Conservation (phyloP, 2,113 vertebrate species). For the Lathamus discolor region DNA sequence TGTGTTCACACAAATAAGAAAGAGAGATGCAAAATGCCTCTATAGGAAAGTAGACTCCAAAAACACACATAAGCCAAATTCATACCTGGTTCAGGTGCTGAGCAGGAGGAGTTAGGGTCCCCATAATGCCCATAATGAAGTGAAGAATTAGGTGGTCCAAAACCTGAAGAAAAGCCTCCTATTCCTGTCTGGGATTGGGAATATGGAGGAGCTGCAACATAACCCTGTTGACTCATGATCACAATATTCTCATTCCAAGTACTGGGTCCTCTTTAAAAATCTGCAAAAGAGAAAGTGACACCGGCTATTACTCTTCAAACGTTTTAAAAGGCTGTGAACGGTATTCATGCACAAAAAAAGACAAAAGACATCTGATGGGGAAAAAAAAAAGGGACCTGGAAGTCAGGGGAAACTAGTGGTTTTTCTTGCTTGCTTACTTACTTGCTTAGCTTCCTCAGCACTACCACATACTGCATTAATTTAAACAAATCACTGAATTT, state of each 20-base stretch:
- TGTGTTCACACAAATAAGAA: background rate
- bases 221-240: constrained; percentile 95
- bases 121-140: constrained; percentile 86
- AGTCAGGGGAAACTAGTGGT: background rate
- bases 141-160: constrained; percentile 74
- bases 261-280: background rate
- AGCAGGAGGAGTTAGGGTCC: constrained; percentile 71
- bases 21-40: background rate
- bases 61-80: background rate
- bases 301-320: background rate
- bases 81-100: constrained; percentile 80
- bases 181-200: constrained; percentile 91
- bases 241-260: constrained; percentile 62
- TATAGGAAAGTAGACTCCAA: background rate
- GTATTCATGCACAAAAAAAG: background rate
- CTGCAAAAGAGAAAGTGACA: constrained; percentile 44
- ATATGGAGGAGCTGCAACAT: constrained; percentile 89
- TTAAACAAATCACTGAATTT: background rate
- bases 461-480: background rate
- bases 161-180: constrained; percentile 82
- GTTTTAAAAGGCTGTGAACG: background rate
- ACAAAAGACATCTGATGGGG: background rate
- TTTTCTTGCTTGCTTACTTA: background rate
- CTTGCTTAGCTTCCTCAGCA: background rate
- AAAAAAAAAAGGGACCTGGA: background rate